Evolutionary conservation across 2,888 invertebrate genomes (phyloP), one percentile per base, ranked within the genome.

Genomic region (Oxyscelio sp.): DNA sequence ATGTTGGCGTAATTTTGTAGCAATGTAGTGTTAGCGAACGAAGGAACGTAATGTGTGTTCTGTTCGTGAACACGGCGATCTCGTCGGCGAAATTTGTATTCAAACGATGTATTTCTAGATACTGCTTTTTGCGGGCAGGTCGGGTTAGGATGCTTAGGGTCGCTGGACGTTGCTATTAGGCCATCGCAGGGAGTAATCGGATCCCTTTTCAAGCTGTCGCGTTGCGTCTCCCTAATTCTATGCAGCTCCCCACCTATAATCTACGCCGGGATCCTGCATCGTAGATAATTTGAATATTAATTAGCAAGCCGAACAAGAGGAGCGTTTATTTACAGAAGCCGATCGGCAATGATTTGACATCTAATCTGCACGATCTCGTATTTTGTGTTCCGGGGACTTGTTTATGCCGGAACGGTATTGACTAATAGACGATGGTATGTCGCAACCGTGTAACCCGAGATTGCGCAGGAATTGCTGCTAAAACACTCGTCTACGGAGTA

Each of bases 201-300:
- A 90, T 87, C 86, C 79, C 58, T 78, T 91, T 90, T 86, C 86
- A 78, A 63, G 84, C 86, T 84, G 90, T 90, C 89, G 88, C 86
- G 73, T 88, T 84, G 71, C 22, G 77, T 89, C 83, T 68, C 63
- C 31, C 78, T 68, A 75, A 71, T 79, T 66, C 63, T 56, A 61
- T 71, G 71, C 73, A 78, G 48, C 68, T 38, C 61, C 54, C 65
- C 52, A 61, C 70, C 71, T 79, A 85, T 85, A 84, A 85, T 71
- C 80, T 78, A 48, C 61, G 81, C 70, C 66, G 52, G 82, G 87
- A 88, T 87, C 84, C 86, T 83, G 87, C 71, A 81, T 61, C 83
- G 85, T 48, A 75, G 87, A 89, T 87, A 85, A 84, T 87, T 89
- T 68, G 90, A 87, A 91, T 91, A 90, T 90, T 91, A 90, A 91